Evolutionary conservation across 2,888 invertebrate species (phyloP).

Genomic region (Zaprionus lineosus): DNA sequence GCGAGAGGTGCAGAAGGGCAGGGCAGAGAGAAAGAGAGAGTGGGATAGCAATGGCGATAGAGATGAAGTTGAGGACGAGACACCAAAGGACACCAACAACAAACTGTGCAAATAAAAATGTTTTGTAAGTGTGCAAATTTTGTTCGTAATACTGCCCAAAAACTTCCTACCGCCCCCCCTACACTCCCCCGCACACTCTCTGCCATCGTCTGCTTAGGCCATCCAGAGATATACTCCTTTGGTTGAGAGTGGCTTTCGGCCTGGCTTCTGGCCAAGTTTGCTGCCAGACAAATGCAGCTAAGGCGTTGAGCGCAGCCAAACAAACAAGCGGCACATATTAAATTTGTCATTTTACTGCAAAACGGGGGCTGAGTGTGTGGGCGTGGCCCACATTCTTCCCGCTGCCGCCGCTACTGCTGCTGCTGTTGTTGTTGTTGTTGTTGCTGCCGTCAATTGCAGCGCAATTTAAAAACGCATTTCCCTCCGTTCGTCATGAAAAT

Average conservation of each 20-base stretch:
- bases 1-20: no score
- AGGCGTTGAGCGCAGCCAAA: slow-evolving; percentile 46
- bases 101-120: slow-evolving; percentile 60
- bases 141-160: background rate
- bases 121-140: slow-evolving; percentile 32
- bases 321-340: slow-evolving; percentile 67
- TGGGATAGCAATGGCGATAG: no score
- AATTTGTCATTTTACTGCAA: slow-evolving; percentile 70
- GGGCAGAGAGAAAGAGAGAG: slow-evolving; percentile 9
- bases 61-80: slow-evolving; percentile 21
- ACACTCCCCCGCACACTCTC: no score
- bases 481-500: slow-evolving; percentile 38
- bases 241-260: slow-evolving; percentile 22
- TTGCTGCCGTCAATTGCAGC: slow-evolving; percentile 44
- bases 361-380: slow-evolving; percentile 30
- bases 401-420: background rate
- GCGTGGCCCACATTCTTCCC: slow-evolving; percentile 1
- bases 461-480: slow-evolving; percentile 55
- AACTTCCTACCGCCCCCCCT: no score
- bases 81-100: slow-evolving; percentile 27
- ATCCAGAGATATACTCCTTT: slow-evolving; percentile 40
- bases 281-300: slow-evolving; percentile 45
- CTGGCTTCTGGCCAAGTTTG: slow-evolving; percentile 71
- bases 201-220: no score
- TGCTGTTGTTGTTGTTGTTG: slow-evolving; percentile 11